A percentile compares a stretch with the other conserved stretches of the same genome.
Evolutionary conservation across 2,797 vertebrate genomes (phyloP).

Genomic region (Adelosebastes latens): DNA sequence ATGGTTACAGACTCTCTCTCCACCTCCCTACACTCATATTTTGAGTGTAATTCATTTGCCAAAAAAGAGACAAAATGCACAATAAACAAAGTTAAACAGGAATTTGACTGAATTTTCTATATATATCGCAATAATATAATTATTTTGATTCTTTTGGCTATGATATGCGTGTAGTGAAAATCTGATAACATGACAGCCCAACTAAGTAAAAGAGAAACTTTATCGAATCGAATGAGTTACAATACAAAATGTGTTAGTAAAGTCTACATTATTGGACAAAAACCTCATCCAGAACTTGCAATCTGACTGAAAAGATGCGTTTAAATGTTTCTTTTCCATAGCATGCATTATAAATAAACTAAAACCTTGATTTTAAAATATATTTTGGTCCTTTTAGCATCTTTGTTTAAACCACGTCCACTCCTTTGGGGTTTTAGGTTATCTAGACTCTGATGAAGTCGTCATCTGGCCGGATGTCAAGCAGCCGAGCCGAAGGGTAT

Average conservation of each 20-base stretch:
- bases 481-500: neutral
- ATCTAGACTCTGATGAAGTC: conserved; percentile 31
- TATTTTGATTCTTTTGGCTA: too few species aligned
- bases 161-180: rapidly evolving
- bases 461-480: conserved; percentile 30
- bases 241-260: neutral
- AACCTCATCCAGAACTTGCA: neutral
- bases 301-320: neutral
- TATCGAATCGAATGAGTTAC: neutral
- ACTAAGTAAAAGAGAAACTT: too few species aligned
- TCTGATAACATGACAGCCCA: too few species aligned
- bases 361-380: neutral
- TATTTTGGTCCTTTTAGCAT: neutral
- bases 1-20: too few species aligned
- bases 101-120: too few species aligned
- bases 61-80: too few species aligned
- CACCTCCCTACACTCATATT: too few species aligned
- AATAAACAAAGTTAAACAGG: too few species aligned
- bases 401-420: neutral
- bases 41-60: too few species aligned
- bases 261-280: neutral
- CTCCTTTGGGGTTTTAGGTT: conserved; percentile 19
- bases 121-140: rapidly evolving
- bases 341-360: conserved; percentile 10
- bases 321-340: neutral